Evolutionary conservation across 2,113 vertebrate species (phyloP), one percentile per base, ranked within the genome.

Genomic region (Pangasianodon gigas): DNA sequence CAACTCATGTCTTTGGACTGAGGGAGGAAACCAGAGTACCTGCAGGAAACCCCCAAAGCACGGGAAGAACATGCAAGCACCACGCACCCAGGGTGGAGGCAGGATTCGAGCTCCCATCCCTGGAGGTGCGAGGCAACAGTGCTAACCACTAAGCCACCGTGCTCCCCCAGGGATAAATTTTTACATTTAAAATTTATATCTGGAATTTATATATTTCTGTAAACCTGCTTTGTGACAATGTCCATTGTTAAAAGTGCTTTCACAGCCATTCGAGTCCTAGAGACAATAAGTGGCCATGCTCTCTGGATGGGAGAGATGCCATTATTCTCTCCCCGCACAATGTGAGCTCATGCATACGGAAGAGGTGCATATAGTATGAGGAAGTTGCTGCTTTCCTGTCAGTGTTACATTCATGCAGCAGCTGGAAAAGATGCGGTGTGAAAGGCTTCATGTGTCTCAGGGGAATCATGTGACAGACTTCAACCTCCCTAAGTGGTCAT

Each of bases 401-500:
- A 60, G 32, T 58, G 81, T 84, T 84, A 3, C 21, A 41, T 84
- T 84, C 18, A 14, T 60, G 37, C 37, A 62, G 11, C 82, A 60
- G 32, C 54, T 84, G 82, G 56, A 84, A 84, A 60, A 84, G 82
- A 84, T 84, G 82, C 48, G 16, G 9, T 83, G 32, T 60, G 19
- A 44, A 84, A 60, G 32, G 56, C 54, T 84, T 84, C 21, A 10
- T 82, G 80, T 37, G 37, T 60, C 82, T 41, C 19, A 4, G 10
- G 44, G 56, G 82, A 60, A 44, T 60, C 16, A 54, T 16, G 5
- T 32, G 48, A 32, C 9, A 18, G 52, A 58, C 32, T 19, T 82
- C 11, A 80, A 1, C 77, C 21, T 82, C 24, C 2, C 21, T 77
- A 13, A 51, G 4, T 29, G 21, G 29, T 54, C 21, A 14, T 52